phyloP scores from a whole-genome alignment of 2,888 invertebrate genomes.

The Tenthredo notha region DNA sequence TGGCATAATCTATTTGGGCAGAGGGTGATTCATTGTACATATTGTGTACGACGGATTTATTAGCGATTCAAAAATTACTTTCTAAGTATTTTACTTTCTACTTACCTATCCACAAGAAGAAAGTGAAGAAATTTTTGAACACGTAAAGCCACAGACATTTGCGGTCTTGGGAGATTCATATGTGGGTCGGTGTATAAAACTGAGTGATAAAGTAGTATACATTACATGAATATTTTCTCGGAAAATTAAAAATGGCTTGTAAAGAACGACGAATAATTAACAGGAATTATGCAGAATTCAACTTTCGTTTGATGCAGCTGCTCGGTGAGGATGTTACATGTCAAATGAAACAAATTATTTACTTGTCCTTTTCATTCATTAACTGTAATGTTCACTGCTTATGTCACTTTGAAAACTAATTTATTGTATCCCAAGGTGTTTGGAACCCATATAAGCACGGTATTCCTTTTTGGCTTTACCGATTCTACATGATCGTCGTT shows the following conservation, averaged over 20 bases:
- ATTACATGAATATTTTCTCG: slow-evolving; percentile 10
- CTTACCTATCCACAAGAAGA: not conserved
- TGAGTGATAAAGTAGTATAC: not conserved
- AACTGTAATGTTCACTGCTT: not conserved
- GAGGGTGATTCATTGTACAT: not conserved
- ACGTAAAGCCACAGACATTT: not conserved
- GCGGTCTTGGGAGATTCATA: not conserved
- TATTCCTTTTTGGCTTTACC: slow-evolving; percentile 10
- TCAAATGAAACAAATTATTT: not conserved
- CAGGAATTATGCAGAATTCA: slow-evolving; percentile 30
- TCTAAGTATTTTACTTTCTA: not conserved
- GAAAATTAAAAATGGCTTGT: slow-evolving; percentile 6
- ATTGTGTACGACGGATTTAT: not conserved
- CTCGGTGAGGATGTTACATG: slow-evolving; percentile 16
- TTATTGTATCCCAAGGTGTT: slow-evolving; percentile 1
- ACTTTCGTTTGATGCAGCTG: slow-evolving; percentile 39
- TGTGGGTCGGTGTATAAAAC: not conserved
- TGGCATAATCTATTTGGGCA: not conserved
- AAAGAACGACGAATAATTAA: not conserved
- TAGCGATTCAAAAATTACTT: not conserved
- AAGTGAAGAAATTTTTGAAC: not conserved
- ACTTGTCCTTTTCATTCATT: not conserved
- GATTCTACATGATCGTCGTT: slow-evolving; percentile 25
- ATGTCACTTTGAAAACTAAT: not conserved
- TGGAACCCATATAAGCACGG: slow-evolving; percentile 27